These are phyloP conservation scores for Alentia gelatinosa DNA, from an alignment of 2,888 invertebrate species.

Conservation along the genomic window DNA sequence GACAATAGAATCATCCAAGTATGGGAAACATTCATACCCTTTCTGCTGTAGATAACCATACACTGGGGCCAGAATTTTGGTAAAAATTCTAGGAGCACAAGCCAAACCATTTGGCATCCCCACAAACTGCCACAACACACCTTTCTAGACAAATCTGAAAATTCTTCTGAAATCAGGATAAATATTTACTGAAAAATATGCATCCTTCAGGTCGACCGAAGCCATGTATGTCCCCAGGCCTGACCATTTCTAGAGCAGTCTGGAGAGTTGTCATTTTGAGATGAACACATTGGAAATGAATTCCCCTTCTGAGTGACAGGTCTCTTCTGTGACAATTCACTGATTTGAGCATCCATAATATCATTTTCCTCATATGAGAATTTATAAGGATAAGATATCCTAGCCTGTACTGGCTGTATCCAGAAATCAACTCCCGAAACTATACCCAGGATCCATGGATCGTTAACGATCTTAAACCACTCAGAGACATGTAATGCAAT, in stretches of 20 bases:
- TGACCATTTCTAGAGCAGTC: background rate
- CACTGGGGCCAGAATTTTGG: background rate
- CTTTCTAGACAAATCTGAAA: background rate
- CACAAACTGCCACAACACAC: background rate
- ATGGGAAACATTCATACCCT: background rate
- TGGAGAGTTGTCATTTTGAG: background rate
- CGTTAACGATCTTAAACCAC: background rate
- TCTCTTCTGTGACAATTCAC: background rate
- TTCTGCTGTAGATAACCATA: background rate
- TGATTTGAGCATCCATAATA: background rate
- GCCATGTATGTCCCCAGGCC: background rate
- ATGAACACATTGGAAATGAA: background rate
- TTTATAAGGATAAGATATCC: background rate
- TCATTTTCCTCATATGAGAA: background rate
- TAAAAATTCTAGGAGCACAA: background rate
- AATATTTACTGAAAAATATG: background rate
- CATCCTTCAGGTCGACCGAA: background rate
- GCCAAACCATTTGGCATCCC: background rate
- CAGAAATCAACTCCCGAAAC: background rate
- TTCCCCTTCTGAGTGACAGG: background rate
- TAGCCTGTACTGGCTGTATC: background rate
- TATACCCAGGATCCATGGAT: background rate
- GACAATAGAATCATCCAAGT: background rate
- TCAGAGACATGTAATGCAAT: background rate
- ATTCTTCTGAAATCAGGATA: too few relatives aligned